Percentiles rank a stretch among this genome's conserved stretches.
These are phyloP conservation scores for Chaetorhynchus papuensis DNA, from an alignment of 2,113 vertebrate species.

Conservation along the genomic window DNA sequence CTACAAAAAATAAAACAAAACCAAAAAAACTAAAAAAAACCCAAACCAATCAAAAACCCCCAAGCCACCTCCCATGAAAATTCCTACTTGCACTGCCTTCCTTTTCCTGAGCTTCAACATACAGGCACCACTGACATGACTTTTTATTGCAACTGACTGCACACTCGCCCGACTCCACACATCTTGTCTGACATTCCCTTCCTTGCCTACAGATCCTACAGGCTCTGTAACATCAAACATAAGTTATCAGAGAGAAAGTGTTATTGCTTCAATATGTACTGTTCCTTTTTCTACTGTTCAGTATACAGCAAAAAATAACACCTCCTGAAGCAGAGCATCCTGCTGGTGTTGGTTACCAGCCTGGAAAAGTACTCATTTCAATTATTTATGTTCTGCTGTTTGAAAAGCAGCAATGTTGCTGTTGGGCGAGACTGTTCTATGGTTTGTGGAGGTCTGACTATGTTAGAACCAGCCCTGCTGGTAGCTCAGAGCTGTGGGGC, in stretches of 20 bases:
- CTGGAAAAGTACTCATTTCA: neutral
- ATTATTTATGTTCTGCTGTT: neutral
- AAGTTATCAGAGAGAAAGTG: neutral
- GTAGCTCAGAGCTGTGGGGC: neutral
- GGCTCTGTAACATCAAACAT: neutral
- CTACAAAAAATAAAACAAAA: neutral
- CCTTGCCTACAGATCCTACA: neutral
- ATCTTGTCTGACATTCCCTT: neutral
- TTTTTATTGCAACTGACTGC: neutral
- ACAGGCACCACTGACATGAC: neutral
- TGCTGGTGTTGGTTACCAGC: neutral
- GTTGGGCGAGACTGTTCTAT: neutral
- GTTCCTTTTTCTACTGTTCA: neutral
- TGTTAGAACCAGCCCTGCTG: neutral
- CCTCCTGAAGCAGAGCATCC: neutral
- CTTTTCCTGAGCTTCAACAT: neutral
- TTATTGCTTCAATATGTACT: neutral
- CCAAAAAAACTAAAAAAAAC: neutral
- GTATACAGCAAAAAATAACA: neutral
- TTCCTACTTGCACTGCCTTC: neutral
- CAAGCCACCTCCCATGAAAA: neutral
- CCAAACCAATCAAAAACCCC: neutral
- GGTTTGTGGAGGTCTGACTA: neutral
- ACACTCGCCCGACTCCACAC: neutral
- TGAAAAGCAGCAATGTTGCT: neutral